A percentile compares a stretch with the other conserved stretches of the same genome.
These are phyloP conservation scores for Elgaria multicarinata DNA, from an alignment of 2,113 vertebrate genomes.

Conservation along the genomic window DNA sequence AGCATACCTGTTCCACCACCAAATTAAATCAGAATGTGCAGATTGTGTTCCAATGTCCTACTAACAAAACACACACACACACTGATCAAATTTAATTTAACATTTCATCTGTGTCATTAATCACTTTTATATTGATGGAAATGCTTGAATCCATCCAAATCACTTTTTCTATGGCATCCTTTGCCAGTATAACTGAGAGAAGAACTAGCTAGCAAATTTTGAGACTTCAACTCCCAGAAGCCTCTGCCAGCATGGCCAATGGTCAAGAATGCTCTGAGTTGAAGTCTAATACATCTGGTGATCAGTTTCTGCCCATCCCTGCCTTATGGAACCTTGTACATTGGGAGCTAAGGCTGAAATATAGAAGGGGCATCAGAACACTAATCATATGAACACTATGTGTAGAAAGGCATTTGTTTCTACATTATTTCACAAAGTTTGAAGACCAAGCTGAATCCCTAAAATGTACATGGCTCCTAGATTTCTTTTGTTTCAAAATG, in stretches of 20 bases:
- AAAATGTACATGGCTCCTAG: background rate
- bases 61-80: constrained; percentile 16
- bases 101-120: background rate
- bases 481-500: background rate
- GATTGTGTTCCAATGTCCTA: background rate
- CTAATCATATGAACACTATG: background rate
- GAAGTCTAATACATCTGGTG: too few species aligned
- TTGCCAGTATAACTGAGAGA: background rate
- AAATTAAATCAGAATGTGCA: constrained; percentile 29
- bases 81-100: constrained; percentile 28
- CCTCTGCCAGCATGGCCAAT: too few species aligned
- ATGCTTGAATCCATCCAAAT: background rate
- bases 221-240: too few species aligned
- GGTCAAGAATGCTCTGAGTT: too few species aligned
- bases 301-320: too few species aligned
- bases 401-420: background rate
- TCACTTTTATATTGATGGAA: background rate
- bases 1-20: background rate
- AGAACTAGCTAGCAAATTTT: background rate
- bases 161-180: background rate
- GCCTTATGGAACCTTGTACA: background rate
- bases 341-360: background rate
- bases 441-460: background rate
- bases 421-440: background rate
- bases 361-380: background rate